phyloP scores from a whole-genome alignment of 2,888 invertebrate species.

The Crepidodera aurea region DNA sequence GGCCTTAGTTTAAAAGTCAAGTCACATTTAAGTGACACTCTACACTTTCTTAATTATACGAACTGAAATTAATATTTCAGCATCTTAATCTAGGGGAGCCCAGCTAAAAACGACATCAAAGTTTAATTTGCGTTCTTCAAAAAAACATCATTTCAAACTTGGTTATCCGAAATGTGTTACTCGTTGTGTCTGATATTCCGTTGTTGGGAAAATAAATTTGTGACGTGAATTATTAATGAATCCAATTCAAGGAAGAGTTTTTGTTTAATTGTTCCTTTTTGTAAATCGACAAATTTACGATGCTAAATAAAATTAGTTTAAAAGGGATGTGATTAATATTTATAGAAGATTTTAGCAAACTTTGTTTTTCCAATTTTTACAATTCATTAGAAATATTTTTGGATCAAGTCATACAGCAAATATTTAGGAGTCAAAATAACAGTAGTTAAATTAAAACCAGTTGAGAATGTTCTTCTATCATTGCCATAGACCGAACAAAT shows the following conservation, averaged over 20 bases:
- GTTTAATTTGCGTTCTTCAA: slow-evolving; percentile 2
- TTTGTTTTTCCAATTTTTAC: too few species aligned
- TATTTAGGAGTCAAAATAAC: too few species aligned
- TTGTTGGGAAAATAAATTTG: slow-evolving; percentile 3
- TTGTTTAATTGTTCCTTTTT: too few species aligned
- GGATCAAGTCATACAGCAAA: too few species aligned
- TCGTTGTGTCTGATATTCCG: not conserved
- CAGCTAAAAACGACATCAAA: slow-evolving; percentile 20
- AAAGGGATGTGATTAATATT: too few species aligned
- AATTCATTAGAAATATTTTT: too few species aligned
- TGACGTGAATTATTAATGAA: not conserved
- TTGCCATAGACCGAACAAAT: too few species aligned
- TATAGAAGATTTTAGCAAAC: too few species aligned
- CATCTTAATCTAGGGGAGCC: slow-evolving; percentile 19
- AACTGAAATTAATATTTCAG: slow-evolving; percentile 27
- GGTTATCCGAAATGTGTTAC: slow-evolving; percentile 11
- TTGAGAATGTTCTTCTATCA: too few species aligned
- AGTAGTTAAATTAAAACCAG: too few species aligned
- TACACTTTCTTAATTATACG: slow-evolving; percentile 27
- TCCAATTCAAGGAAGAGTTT: not conserved
- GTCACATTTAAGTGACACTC: slow-evolving; percentile 26
- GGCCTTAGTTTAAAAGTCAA: slow-evolving; percentile 11
- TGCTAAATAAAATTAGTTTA: too few species aligned
- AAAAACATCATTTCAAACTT: slow-evolving; percentile 19
- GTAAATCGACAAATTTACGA: too few species aligned